A percentile compares a stretch with the other conserved stretches of the same genome.
phyloP scores from a whole-genome alignment of 1,140 invertebrate species.

The Hormaphis cornu region DNA sequence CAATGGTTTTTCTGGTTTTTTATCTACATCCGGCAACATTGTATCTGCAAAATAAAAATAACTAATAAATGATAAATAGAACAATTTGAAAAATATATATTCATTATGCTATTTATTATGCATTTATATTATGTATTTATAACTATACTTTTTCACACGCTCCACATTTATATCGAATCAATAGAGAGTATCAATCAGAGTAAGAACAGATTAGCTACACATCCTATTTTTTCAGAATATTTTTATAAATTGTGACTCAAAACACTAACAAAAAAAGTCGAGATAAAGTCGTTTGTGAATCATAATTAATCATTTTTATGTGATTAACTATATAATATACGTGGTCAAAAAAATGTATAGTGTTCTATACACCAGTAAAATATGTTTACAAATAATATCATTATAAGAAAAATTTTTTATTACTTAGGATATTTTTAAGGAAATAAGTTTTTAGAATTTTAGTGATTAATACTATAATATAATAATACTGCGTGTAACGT shows the following conservation, averaged over 20 bases:
- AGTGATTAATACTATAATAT: no score
- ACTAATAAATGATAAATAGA: neutral
- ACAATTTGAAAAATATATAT: no score
- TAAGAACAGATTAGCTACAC: no score
- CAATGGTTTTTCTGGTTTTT: neutral
- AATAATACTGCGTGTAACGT: no score
- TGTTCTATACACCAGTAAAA: neutral
- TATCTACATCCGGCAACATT: constrained; percentile 8
- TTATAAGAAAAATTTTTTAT: neutral
- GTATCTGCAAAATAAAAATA: neutral
- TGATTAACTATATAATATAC: neutral
- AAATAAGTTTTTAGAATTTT: neutral
- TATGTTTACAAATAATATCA: neutral
- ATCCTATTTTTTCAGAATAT: no score
- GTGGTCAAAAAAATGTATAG: neutral
- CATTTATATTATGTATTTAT: no score
- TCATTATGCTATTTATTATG: no score
- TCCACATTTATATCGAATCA: neutral
- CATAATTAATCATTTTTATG: no score
- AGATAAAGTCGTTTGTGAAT: no score
- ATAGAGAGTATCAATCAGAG: neutral
- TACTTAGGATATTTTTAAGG: neutral
- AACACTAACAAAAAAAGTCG: no score
- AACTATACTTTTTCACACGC: neutral
- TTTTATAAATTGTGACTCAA: no score